phyloP scores from a whole-genome alignment of 2,797 vertebrate species.

The Arrhamphus sclerolepis region DNA sequence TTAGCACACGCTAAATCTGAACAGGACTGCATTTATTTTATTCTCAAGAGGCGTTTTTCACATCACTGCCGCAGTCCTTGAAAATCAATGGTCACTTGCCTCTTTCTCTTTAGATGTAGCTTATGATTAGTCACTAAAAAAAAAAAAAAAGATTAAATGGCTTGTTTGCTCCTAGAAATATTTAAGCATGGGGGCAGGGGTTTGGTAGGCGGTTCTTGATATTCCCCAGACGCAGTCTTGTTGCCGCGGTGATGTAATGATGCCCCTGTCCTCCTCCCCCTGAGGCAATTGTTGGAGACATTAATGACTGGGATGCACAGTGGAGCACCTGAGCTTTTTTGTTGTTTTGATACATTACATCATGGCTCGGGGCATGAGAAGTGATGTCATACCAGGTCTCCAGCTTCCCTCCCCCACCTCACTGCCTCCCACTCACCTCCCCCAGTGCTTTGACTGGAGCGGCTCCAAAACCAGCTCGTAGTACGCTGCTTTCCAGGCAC shows the following conservation, averaged over 20 bases:
- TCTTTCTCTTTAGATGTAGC: constrained; percentile 28
- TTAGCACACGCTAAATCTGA: constrained; percentile 43
- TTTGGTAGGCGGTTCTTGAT: constrained; percentile 26
- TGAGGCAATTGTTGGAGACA: constrained; percentile 49
- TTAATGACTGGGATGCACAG: constrained; percentile 63
- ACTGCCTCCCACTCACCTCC: constrained; percentile 40
- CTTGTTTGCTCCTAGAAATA: constrained; percentile 64
- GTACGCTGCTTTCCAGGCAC: constrained; percentile 49
- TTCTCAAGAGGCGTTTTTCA: constrained; percentile 46
- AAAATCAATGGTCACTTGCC: constrained; percentile 35
- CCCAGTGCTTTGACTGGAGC: constrained; percentile 60
- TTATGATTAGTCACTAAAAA: constrained; percentile 58
- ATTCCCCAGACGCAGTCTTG: constrained; percentile 65
- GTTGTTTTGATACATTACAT: constrained; percentile 83
- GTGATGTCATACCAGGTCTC: constrained; percentile 78
- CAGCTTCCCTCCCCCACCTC: constrained; percentile 41
- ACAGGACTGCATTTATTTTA: constrained; percentile 43
- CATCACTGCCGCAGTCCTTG: constrained; percentile 31
- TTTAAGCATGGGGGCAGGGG: constrained; percentile 43
- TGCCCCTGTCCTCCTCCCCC: constrained; percentile 31
- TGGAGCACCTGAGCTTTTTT: constrained; percentile 78
- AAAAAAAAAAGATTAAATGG: constrained; percentile 48
- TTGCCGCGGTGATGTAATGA: constrained; percentile 79
- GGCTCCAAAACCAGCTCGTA: constrained; percentile 57
- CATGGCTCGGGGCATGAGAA: constrained; percentile 69